These are phyloP conservation scores for Pristionchus fissidentatus DNA, from an alignment of 2,888 invertebrate genomes.

Conservation along the genomic window DNA sequence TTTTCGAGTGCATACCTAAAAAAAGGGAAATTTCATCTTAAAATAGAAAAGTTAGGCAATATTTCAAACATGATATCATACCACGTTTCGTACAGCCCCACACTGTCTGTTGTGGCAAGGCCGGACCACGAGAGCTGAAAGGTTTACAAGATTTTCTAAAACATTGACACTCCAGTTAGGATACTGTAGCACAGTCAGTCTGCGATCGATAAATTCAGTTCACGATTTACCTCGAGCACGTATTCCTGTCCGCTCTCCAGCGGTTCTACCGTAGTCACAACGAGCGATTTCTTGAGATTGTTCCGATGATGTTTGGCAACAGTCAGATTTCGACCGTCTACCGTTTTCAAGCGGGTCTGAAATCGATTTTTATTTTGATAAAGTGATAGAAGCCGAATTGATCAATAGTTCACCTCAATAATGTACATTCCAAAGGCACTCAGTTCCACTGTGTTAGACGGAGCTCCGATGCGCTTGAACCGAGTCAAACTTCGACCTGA, in stretches of 20 bases:
- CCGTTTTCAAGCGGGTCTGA: no score
- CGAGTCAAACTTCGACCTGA: neutral
- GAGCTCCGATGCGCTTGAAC: neutral
- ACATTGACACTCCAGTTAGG: no score
- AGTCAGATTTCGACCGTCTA: neutral
- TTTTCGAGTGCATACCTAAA: neutral
- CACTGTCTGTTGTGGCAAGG: neutral
- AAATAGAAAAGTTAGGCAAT: neutral
- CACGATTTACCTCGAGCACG: neutral
- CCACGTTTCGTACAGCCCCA: constrained; percentile 1
- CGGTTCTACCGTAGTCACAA: neutral
- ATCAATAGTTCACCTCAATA: no score
- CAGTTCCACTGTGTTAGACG: neutral
- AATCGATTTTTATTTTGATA: no score
- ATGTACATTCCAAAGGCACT: neutral
- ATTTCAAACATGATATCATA: neutral
- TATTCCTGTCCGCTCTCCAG: neutral
- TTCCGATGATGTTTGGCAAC: neutral
- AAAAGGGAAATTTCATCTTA: neutral
- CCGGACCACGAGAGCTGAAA: neutral
- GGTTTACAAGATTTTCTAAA: neutral
- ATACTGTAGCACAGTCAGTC: no score
- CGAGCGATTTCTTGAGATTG: neutral
- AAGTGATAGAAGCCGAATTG: neutral
- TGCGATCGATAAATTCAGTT: neutral